Evolutionary conservation across 2,797 vertebrate species (phyloP).

Genomic region (Neomorphus geoffroyi): DNA sequence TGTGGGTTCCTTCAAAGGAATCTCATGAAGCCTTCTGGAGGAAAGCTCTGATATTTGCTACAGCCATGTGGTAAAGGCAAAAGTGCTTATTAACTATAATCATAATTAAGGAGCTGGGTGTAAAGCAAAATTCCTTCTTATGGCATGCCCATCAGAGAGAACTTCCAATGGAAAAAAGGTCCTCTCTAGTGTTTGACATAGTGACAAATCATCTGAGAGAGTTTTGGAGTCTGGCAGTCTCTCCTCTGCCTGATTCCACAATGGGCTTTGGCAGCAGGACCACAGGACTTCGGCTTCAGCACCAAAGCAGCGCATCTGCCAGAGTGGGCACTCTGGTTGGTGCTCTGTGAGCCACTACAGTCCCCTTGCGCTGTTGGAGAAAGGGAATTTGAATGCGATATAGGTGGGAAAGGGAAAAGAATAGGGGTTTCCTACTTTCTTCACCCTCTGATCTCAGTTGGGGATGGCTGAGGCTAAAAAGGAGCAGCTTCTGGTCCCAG

Average conservation of each 20-base stretch:
- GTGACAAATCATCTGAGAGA: background rate
- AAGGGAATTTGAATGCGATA: background rate
- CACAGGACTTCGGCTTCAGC: too few species aligned
- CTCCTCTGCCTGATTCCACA: background rate
- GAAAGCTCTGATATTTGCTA: background rate
- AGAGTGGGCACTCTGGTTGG: background rate
- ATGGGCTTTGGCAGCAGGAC: background rate
- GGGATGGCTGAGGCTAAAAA: background rate
- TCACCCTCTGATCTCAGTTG: background rate
- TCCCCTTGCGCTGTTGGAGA: background rate
- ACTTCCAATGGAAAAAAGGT: background rate
- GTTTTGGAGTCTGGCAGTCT: background rate
- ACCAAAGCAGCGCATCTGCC: too few species aligned
- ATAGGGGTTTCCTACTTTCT: background rate
- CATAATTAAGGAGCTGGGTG: background rate
- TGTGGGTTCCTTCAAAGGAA: background rate
- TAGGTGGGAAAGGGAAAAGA: background rate
- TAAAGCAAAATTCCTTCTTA: background rate
- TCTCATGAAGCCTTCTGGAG: background rate
- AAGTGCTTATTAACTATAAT: background rate
- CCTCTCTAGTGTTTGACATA: background rate
- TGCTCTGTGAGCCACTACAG: too few species aligned
- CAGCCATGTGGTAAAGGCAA: background rate
- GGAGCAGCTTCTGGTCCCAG: background rate
- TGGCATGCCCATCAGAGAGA: background rate